A percentile compares a stretch with the other conserved stretches of the same genome.
phyloP scores from a whole-genome alignment of 2,113 vertebrate genomes.

The Tetraodon nigroviridis region DNA sequence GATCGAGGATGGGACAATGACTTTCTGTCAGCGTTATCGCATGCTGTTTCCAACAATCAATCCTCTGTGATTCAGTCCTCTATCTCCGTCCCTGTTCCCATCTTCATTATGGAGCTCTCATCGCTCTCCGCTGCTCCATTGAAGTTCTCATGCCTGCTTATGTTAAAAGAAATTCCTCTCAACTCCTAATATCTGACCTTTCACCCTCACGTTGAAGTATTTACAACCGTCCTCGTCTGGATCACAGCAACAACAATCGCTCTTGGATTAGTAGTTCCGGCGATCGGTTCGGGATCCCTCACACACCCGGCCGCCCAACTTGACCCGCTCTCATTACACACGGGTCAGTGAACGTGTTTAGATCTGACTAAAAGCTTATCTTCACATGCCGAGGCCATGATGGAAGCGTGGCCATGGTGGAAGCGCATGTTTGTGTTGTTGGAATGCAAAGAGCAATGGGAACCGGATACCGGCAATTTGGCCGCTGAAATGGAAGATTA shows the following conservation, averaged over 20 bases:
- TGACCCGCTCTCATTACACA: constrained; percentile 47
- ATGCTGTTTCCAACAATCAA: constrained; percentile 17
- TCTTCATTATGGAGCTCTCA: not conserved
- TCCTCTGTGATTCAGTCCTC: constrained; percentile 15
- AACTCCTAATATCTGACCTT: not conserved
- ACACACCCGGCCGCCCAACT: constrained; percentile 3
- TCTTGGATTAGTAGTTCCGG: not conserved
- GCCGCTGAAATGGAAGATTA: not conserved
- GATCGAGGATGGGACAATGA: constrained; percentile 9
- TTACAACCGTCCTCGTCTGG: too few relatives aligned
- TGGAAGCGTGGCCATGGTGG: constrained; percentile 13
- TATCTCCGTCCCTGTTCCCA: constrained; percentile 8
- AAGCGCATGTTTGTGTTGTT: constrained; percentile 4
- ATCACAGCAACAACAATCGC: too few relatives aligned
- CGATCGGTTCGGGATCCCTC: constrained; percentile 1
- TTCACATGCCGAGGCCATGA: constrained; percentile 35
- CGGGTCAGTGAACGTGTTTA: constrained; percentile 41
- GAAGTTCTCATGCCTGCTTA: not conserved
- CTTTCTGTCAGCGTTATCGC: constrained; percentile 23
- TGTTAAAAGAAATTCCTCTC: constrained; percentile 2
- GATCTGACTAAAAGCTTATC: constrained; percentile 51
- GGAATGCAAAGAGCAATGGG: not conserved
- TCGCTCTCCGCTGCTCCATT: too few relatives aligned
- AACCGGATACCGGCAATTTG: not conserved
- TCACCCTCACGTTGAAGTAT: too few relatives aligned